Base-by-base conservation (phyloP, 2,888 invertebrate species). In the Aphelenchoides bicaudatus region DNA sequence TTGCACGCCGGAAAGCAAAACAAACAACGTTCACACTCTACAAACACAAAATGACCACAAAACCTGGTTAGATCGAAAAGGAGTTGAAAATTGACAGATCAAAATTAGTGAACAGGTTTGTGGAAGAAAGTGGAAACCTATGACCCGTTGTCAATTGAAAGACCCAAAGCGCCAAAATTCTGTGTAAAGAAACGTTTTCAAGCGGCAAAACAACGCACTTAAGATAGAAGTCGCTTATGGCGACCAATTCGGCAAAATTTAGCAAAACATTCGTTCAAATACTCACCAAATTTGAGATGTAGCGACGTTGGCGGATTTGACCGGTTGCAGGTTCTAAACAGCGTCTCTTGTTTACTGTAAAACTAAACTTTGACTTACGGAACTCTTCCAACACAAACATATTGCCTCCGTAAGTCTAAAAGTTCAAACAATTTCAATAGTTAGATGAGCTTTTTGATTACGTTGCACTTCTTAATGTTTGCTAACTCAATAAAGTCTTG, bases 401-500 rank as follows among this genome's bases (percentile, higher is more conserved):
- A 82, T 92, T 93, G 81, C 94, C 96, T 83, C 93, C 94, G 83
- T 91, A 92, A 63, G 96, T 94, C n/a, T n/a, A n/a, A n/a, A n/a
- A n/a, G n/a, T n/a, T n/a, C n/a, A n/a, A n/a, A n/a, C n/a, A n/a
- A n/a, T n/a, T n/a, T n/a, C n/a, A n/a, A n/a, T n/a, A n/a, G n/a
- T n/a, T n/a, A n/a, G n/a, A n/a, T n/a, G n/a, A n/a, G n/a, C n/a
- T n/a, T n/a, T n/a, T n/a, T n/a, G n/a, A n/a, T n/a, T n/a, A n/a
- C n/a, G 85, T 94, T 96, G 85, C 98, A 98, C 85, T 96, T 98
- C 83, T 93, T 88, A 83, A 98, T 98, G 84, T 94, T 93, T 84
- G 91, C 90, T 84, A 98, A 87, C 81, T 93, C 88, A 82, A 98
- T 92, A 86, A 98, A 98, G 85, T 94, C 96, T 92, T 98, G 96